Conservation (phyloP, 2,113 vertebrate species). For the Agapornis roseicollis region DNA sequence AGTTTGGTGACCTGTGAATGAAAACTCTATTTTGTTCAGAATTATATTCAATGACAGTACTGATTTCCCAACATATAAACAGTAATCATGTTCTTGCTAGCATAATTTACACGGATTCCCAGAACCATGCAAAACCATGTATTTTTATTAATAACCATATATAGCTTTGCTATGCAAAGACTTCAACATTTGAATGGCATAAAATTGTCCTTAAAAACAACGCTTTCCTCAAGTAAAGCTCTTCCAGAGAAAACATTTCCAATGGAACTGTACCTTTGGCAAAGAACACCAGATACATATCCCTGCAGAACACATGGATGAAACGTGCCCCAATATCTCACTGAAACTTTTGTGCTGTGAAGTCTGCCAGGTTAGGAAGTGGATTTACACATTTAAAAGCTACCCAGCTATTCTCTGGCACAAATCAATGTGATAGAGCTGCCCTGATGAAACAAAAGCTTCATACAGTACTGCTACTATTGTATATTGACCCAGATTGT, state of each 20-base stretch:
- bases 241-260: not conserved
- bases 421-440: not conserved
- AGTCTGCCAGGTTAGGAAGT: not conserved
- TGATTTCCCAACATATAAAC: not conserved
- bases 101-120: not conserved
- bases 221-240: not conserved
- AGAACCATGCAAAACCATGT: not conserved
- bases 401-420: not conserved
- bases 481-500: slow-evolving; percentile 3
- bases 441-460: not conserved
- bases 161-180: not conserved
- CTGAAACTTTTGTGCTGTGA: not conserved
- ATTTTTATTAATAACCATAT: not conserved
- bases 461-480: not conserved
- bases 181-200: not conserved
- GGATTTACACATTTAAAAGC: not conserved
- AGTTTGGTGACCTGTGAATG: not conserved
- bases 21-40: not conserved
- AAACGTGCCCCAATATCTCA: not conserved
- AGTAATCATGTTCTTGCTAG: not conserved
- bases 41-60: not conserved
- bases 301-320: not conserved
- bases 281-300: not conserved
- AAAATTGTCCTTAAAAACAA: not conserved
- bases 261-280: not conserved